Evolutionary conservation across 2,888 invertebrate genomes (phyloP), one percentile per base, ranked within the genome.

Genomic region (Chaetogeoica ovagalla): DNA sequence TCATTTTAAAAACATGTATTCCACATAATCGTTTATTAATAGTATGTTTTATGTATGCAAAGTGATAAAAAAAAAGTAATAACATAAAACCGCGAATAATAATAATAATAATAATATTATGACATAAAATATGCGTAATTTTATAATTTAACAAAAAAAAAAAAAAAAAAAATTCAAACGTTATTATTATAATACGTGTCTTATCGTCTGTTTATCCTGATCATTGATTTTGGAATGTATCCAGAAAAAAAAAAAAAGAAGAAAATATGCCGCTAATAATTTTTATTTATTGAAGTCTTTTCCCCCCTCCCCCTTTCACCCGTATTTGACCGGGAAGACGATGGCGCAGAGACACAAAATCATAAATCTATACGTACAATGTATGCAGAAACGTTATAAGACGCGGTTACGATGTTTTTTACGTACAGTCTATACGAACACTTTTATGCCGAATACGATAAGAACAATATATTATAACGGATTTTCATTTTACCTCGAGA

Each of bases 171-270:
- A n/a, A n/a, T n/a, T n/a, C n/a, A n/a, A 30, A 2, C 1, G 19
- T 37, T 11, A 1, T 17, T 30, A 30, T 30, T 30, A 43, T 43
- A 43, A 9, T 2, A n/a, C n/a, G n/a, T 2, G 13, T 72, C 23
- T 62, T 48, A 62, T 72, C 48, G 19, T 48, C 23, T 60, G n/a
- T 30, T 5, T 4, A 59, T 23, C 23, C 48, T 3, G 21, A 63
- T 73, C 37, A 63, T 63, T n/a, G 62, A 30, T 65, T 74, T 65
- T 55, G 74, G 65, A 55, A 55, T 21, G 57, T 55, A 21, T 65
- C 55, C 21, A 65, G 39, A 65, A 37, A 55, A 43, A 43, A 43
- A n/a, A n/a, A n/a, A n/a, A n/a, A n/a, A n/a, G n/a, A n/a, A 65
- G n/a, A 55, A 55, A 39, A 21, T 5, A 37, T 55, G 19, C 0